Evolutionary conservation across 2,113 vertebrate genomes (phyloP).

Genomic region (Centropus bengalensis): DNA sequence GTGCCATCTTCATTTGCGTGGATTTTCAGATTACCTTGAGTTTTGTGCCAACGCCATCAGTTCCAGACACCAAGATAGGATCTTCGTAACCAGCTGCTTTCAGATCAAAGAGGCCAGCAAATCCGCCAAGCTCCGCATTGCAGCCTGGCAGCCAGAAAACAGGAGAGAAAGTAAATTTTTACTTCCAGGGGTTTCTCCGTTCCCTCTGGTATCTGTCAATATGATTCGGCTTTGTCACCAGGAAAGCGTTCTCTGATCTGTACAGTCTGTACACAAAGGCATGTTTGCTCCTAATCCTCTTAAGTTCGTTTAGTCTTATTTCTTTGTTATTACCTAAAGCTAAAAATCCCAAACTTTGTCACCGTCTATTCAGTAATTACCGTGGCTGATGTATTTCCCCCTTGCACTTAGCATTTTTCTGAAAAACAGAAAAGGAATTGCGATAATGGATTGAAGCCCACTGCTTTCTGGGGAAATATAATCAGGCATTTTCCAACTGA

Average conservation of each 20-base stretch:
- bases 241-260: not conserved
- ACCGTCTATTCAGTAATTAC: not conserved
- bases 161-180: not conserved
- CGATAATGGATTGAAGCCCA: not conserved
- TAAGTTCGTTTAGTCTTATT: not conserved
- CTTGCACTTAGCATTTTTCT: not conserved
- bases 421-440: not conserved
- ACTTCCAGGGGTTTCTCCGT: not conserved
- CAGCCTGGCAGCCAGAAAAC: slow-evolving; percentile 81
- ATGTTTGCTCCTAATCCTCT: not conserved
- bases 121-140: slow-evolving; percentile 91
- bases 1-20: not conserved
- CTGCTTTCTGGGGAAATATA: not conserved
- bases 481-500: not conserved
- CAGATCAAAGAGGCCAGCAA: slow-evolving; percentile 94
- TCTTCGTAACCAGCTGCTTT: slow-evolving; percentile 92
- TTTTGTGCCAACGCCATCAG: slow-evolving; percentile 97
- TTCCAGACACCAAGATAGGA: slow-evolving; percentile 92
- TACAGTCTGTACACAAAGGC: not conserved
- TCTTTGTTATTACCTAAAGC: not conserved
- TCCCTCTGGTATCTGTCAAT: not conserved
- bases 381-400: not conserved
- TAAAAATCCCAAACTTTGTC: not conserved
- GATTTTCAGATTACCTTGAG: slow-evolving; percentile 85
- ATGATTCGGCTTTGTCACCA: not conserved